Evolutionary conservation across 2,113 vertebrate genomes (phyloP), one percentile per base, ranked within the genome.

Genomic region (Entomyzon cyanotis): DNA sequence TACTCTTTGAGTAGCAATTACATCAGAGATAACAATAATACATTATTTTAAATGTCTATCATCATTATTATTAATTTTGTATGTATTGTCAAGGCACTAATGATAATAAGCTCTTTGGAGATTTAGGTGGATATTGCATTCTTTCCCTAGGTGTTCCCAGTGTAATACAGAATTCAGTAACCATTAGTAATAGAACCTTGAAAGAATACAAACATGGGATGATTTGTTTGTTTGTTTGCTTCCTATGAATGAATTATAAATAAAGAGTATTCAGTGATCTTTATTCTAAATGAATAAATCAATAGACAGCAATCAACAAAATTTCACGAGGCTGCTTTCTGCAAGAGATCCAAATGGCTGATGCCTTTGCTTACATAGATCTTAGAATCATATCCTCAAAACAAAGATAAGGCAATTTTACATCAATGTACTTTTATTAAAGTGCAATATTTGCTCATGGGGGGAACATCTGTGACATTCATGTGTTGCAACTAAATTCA

Each of bases 61-160:
- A 44, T 84, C 7, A 64, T 95, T 94, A 83, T 87, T 96, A 95
- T 77, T 93, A 93, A 90, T 93, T 94, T 95, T 77, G 74, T 52
- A 52, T 73, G 44, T 94, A 69, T 82, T 73, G 55, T 71, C 78
- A 87, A 67, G 71, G 7, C 33, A 75, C 52, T 70, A 94, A 93
- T 70, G 69, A 85, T 84, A 91, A 96, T 44, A 44, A 95, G 83
- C 3, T 70, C 86, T 93, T 87, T 74, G 76, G 86, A 92, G 89
- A 91, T 76, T 91, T 91, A 73, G n/a, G 28, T 93, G 33, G 33
- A 92, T 92, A 73, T 90, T 90, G 58, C 23, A 60, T 94, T 94
- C 74, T 94, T 96, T 96, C 65, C 28, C 60, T 76, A 55, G 56
- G 49, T 87, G 49, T 75, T 92, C 33, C 8, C 11, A 28, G 16